Conservation (phyloP, 2,113 vertebrate species). For the Lonchura striata region DNA sequence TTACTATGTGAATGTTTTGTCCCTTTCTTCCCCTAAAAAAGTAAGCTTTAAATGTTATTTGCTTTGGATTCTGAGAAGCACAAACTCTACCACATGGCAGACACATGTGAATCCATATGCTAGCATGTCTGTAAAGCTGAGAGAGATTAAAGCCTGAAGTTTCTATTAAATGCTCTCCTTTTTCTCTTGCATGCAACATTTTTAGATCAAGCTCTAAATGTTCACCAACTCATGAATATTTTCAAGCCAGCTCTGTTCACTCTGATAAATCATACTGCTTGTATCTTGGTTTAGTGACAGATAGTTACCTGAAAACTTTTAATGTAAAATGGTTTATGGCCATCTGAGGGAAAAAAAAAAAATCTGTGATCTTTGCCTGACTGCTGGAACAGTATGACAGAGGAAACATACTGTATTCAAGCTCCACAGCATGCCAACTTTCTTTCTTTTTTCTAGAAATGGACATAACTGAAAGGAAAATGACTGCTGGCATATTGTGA, state of each 20-base stretch:
- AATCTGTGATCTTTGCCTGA: slow-evolving; percentile 43
- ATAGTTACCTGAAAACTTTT: slow-evolving; percentile 58
- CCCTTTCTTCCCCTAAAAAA: slow-evolving; percentile 33
- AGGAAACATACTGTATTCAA: slow-evolving; percentile 47
- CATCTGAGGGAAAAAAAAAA: not conserved
- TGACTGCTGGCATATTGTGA: slow-evolving; percentile 56
- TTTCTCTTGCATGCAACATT: slow-evolving; percentile 48
- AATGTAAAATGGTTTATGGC: slow-evolving; percentile 50
- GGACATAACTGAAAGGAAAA: slow-evolving; percentile 64
- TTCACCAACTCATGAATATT: slow-evolving; percentile 28
- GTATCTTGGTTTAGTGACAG: slow-evolving; percentile 29
- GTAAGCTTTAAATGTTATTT: slow-evolving; percentile 66
- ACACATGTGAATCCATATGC: slow-evolving; percentile 72
- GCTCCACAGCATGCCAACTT: slow-evolving; percentile 31
- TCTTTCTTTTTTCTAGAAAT: slow-evolving; percentile 61
- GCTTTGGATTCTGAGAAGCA: slow-evolving; percentile 62
- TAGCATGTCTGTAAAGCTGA: slow-evolving; percentile 53
- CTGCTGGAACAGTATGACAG: slow-evolving; percentile 59
- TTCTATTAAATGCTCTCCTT: slow-evolving; percentile 56
- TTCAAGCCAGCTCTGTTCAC: slow-evolving; percentile 25
- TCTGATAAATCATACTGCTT: slow-evolving; percentile 3
- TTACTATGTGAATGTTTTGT: slow-evolving; percentile 36
- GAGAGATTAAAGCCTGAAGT: slow-evolving; percentile 60
- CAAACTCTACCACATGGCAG: slow-evolving; percentile 56
- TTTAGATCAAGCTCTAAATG: slow-evolving; percentile 53